A percentile compares a stretch with the other conserved stretches of the same genome.
Evolutionary conservation across 23 tunicate species (phyloP).

Genomic region (Halocynthia aurantium): DNA sequence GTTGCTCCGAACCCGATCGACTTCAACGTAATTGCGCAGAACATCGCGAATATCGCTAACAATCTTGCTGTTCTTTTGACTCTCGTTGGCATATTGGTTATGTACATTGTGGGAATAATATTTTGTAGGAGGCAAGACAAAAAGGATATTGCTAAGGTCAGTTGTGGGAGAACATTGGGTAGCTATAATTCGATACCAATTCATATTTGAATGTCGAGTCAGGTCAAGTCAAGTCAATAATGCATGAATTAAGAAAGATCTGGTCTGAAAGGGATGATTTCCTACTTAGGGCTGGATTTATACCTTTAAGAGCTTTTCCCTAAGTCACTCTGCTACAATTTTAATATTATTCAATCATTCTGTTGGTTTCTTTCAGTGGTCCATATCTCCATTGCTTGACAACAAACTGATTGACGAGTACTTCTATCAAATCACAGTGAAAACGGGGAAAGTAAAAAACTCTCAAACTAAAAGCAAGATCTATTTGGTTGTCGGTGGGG

Average conservation of each 20-base stretch:
- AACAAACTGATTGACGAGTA: slow-evolving; percentile 47
- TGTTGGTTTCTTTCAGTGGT: slow-evolving; percentile 38
- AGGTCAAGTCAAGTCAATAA: too few relatives aligned
- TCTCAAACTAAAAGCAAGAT: slow-evolving; percentile 56
- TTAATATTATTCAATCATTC: too few relatives aligned
- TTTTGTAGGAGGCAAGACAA: slow-evolving; percentile 62
- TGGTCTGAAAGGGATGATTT: too few relatives aligned
- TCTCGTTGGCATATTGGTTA: slow-evolving; percentile 45
- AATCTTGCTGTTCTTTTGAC: slow-evolving; percentile 66
- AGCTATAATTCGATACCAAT: neutral
- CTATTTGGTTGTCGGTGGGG: slow-evolving; percentile 51
- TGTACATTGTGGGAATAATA: slow-evolving; percentile 54
- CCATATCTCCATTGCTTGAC: slow-evolving; percentile 52
- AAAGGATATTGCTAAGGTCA: slow-evolving; percentile 60
- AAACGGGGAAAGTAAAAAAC: slow-evolving; percentile 40
- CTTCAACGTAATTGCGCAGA: slow-evolving; percentile 42
- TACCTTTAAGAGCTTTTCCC: too few relatives aligned
- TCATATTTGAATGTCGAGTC: too few relatives aligned
- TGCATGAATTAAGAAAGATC: too few relatives aligned
- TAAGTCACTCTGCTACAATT: too few relatives aligned
- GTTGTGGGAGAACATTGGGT: neutral
- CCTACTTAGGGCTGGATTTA: too few relatives aligned
- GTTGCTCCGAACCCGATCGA: slow-evolving; percentile 90
- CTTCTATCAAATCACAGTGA: slow-evolving; percentile 66
- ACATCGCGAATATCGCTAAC: slow-evolving; percentile 51